Base-by-base conservation (phyloP, 2,797 vertebrate genomes). In the Hydrolagus colliei region DNA sequence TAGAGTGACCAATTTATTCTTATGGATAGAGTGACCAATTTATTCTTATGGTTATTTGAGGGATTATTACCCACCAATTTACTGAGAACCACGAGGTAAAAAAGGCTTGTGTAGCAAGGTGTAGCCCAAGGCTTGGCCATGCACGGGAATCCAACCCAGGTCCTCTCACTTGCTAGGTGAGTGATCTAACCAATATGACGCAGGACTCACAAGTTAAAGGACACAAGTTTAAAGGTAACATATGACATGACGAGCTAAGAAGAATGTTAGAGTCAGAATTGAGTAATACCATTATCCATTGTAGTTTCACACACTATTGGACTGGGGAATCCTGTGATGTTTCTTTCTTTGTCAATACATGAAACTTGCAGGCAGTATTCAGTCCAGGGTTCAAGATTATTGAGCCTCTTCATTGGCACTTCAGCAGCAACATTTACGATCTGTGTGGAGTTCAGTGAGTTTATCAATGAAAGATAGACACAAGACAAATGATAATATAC, bases 281-380 rank as follows among this genome's bases (percentile, higher is more conserved):
- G 67, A 84, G 65, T 71, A 20, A 71, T 91, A 94, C 93, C 91
- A 0, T 89, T 88, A 13, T 89, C 18, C 0, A 86, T 86, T 7
- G 92, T 94, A 20, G 20, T 73, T 84, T 88, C 86, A 71, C 93
- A 95, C 52, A 89, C 68, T 10, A 88, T 89, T 77, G 86, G 0
- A 4, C 92, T 95, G 89, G 91, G 90, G 0, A 41, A 63, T 84
- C 9, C 2, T 84, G 41, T 52, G 1, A 52, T 52, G 6, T 52
- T 52, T 52, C 3, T 41, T 32, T 41, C 9, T 68, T 71, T 35
- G 12, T 4, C 32, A 84, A 12, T 9, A 93, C 77, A 0, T 77
- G 92, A 92, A 86, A 90, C 93, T 59, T 2, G 90, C 14, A 95
- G n/a, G 52, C 94, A 95, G 9, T 95, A 95, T 2, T 82, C 85